Base-by-base conservation (phyloP, 2,113 vertebrate genomes). In the Lanius ludovicianus region DNA sequence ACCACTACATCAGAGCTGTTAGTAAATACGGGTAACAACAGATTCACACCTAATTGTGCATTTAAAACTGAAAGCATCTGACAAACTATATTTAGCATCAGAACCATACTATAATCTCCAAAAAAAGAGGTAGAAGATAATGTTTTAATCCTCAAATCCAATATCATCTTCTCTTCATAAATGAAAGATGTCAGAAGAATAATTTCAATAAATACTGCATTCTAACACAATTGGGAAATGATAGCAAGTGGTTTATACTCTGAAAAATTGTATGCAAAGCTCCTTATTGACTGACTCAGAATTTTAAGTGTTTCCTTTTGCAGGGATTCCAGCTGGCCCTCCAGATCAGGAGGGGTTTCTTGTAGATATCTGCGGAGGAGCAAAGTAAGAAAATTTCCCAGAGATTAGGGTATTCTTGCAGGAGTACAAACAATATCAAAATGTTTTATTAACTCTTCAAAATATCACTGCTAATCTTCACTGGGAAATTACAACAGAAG, bases 361-460 rank as follows among this genome's bases (percentile, higher is more conserved):
- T 77, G 42, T 39, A 53, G 50, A 4, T 89, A 47, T 25, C 22
- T 80, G 8, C 75, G 53, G 28, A 64, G 57, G 30, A n/a, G 13
- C 14, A 60, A 92, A 59, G 12, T 52, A 83, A 92, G 35, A 94
- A 90, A 71, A 73, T 56, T 83, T 75, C 10, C 53, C 37, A 92
- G 53, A 19, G 50, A 46, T 55, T 56, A 30, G 73, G 4, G 3
- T 80, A 55, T 89, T 78, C 44, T 85, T 70, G 60, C 50, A 86
- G 63, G 42, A 94, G 62, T n/a, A 41, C 7, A 87, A 44, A 67
- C 20, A 95, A 52, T 92, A 22, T n/a, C 17, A 85, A 92, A 95
- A 64, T 80, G 42, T 80, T 77, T 84, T 94, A 94, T 94, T 74
- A 94, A 55, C 23, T 67, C 62, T 89, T 88, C 56, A 56, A 77